Percentiles rank a stretch among this genome's conserved stretches.
These are phyloP conservation scores for Alethe diademata DNA, from an alignment of 2,113 vertebrate species.

Conservation along the genomic window DNA sequence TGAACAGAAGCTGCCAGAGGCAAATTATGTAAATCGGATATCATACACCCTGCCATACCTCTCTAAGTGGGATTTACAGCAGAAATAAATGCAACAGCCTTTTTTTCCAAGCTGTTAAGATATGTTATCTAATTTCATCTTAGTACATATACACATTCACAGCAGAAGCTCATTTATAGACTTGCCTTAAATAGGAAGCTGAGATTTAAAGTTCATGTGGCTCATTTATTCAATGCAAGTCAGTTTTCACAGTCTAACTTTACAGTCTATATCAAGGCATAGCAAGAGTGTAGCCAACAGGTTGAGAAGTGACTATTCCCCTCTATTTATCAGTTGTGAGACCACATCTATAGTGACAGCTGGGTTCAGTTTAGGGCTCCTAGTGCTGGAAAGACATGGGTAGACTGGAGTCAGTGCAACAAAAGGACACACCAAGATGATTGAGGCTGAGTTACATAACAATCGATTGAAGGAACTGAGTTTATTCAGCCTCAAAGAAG, in stretches of 20 bases:
- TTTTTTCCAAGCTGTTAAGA: background rate
- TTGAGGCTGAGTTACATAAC: background rate
- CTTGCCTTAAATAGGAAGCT: background rate
- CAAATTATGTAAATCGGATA: background rate
- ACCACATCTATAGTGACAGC: background rate
- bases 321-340: background rate
- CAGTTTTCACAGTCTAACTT: background rate
- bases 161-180: background rate
- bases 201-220: background rate
- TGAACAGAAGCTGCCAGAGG: background rate
- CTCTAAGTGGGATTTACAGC: background rate
- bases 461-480: background rate
- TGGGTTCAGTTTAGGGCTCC: background rate
- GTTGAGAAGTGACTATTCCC: background rate
- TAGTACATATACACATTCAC: background rate
- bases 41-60: background rate
- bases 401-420: background rate
- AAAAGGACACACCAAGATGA: background rate
- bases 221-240: background rate
- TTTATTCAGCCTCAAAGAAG: background rate
- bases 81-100: background rate
- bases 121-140: background rate
- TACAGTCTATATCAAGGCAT: background rate
- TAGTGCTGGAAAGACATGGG: background rate
- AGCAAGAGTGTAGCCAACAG: background rate